A percentile compares a stretch with the other conserved stretches of the same genome.
Conservation (phyloP, 1,140 invertebrate species). For the Mercenaria mercenaria region DNA sequence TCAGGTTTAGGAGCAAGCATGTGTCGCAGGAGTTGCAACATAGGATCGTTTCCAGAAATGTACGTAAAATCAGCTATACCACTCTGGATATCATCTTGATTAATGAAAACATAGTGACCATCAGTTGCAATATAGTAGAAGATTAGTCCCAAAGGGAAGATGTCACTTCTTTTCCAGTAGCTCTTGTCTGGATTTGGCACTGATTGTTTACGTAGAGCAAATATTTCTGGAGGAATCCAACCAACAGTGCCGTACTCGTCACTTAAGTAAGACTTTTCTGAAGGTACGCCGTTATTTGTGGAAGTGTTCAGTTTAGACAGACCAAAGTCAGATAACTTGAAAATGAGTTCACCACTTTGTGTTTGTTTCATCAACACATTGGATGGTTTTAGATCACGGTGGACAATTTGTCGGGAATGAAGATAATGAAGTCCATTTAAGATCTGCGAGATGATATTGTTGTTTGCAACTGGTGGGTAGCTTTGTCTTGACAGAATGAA, state of each 20-base stretch:
- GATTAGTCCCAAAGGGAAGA: neutral
- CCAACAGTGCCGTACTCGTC: neutral
- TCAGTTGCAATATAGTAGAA: neutral
- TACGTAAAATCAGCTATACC: neutral
- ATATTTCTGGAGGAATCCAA: neutral
- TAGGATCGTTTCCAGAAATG: neutral
- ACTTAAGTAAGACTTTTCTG: neutral
- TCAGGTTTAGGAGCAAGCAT: neutral
- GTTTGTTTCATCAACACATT: neutral
- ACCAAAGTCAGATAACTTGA: neutral
- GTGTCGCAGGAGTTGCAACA: neutral
- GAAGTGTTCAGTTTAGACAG: neutral
- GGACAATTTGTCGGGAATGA: neutral
- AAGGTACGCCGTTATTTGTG: neutral
- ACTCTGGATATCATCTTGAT: neutral
- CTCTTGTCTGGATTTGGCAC: neutral
- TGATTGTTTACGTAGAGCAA: neutral
- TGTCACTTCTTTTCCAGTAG: neutral
- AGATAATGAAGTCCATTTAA: neutral
- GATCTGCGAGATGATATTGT: neutral
- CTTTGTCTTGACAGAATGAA: neutral
- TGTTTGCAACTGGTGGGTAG: neutral
- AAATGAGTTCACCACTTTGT: neutral
- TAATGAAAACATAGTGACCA: neutral
- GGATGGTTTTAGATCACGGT: slow-evolving; percentile 4